Base-by-base conservation (phyloP, 2,888 invertebrate species). In the Nasonovia ribisnigri region DNA sequence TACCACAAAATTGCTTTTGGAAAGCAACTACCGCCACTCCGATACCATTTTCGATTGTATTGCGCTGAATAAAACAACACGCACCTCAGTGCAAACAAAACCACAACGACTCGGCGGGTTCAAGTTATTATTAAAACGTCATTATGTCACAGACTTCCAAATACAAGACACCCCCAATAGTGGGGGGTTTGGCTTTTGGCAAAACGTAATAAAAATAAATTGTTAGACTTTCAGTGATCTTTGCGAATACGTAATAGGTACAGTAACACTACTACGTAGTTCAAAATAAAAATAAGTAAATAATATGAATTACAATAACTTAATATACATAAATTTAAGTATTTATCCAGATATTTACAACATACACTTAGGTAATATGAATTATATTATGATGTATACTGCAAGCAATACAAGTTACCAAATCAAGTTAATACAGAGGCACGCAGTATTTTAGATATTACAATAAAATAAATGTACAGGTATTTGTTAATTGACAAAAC, bases 101-200 rank as follows among this genome's bases (percentile, higher is more conserved):
- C 77, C 84, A 84, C 26, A 67, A 46, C 42, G 20, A 11, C 48
- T 43, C 4, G 13, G 42, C n/a, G 26, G 54, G 84, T 54, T 91
- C 20, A 24, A 86, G 84, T 86, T 86, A 86, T 91, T 86, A 91
- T 91, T 91, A 91, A 91, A 91, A 91, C 46, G 57, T 86, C 91
- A 60, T 91, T 86, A 91, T 91, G 86, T 86, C 46, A 86, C 57
- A 13, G 13, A 86, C 29, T 84, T 86, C 13, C 0, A 43, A 84
- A 86, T 86, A 48, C 57, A 29, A 60, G 89, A 36, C 6, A n/a
- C 60, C 29, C 29, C 29, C 29, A 60, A 60, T 67, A 67, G 6
- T 6, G 26, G 5, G 8, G 57, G 10, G 60, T 5, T 1, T 16
- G 16, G 16, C 3, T 16, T 36, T 36, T 20, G 36, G 20, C 20